Evolutionary conservation across 2,797 vertebrate species (phyloP).

Genomic region (Myotis myotis): DNA sequence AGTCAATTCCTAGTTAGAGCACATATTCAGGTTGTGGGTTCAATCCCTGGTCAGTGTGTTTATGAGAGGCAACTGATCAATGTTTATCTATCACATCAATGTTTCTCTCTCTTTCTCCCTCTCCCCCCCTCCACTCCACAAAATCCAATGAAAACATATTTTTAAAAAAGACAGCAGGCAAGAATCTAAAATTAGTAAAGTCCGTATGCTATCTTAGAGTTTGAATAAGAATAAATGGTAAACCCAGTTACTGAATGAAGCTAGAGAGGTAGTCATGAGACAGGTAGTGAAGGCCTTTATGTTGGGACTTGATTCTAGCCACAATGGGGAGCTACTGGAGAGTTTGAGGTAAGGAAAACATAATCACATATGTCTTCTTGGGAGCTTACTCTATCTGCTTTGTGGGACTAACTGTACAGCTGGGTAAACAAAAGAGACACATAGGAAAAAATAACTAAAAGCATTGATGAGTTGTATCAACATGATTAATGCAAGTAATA

Average conservation of each 20-base stretch:
- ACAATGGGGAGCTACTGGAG: background rate
- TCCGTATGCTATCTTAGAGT: background rate
- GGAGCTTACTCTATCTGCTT: constrained; percentile 12
- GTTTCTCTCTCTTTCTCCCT: no score
- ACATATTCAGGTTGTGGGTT: no score
- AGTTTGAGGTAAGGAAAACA: background rate
- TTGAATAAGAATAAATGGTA: background rate
- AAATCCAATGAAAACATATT: no score
- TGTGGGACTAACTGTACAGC: background rate
- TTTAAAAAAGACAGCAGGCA: background rate
- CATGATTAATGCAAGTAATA: constrained; percentile 75
- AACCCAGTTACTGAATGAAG: background rate
- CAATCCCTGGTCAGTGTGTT: no score
- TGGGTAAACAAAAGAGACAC: constrained; percentile 65
- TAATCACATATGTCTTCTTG: background rate
- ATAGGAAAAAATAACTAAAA: constrained; percentile 60
- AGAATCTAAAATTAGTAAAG: background rate
- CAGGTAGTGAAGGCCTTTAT: background rate
- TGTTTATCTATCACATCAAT: no score
- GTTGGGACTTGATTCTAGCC: background rate
- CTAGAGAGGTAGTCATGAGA: background rate
- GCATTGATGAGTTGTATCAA: constrained; percentile 65
- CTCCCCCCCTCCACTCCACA: no score
- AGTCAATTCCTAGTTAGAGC: no score
- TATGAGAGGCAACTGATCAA: no score